Percentiles rank a stretch among this genome's conserved stretches.
These are phyloP conservation scores for Kryptopterus vitreolus DNA, from an alignment of 2,797 vertebrate genomes.

Conservation along the genomic window DNA sequence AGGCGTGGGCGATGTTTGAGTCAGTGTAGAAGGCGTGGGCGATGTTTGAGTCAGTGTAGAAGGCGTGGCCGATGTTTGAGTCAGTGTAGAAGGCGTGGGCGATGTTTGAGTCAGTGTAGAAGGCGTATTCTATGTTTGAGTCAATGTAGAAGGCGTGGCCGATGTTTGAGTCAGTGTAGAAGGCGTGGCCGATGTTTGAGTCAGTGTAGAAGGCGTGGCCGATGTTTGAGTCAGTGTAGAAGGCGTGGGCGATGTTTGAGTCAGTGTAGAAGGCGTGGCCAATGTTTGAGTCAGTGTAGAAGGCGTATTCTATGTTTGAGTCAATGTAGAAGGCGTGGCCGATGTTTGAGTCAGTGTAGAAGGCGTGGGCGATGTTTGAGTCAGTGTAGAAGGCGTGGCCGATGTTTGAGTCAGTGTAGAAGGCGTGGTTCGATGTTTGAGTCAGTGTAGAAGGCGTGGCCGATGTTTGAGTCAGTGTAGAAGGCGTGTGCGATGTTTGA, in stretches of 20 bases:
- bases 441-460: background rate
- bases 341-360: too few species aligned
- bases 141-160: background rate
- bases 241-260: background rate
- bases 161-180: too few species aligned
- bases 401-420: background rate
- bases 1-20: too few species aligned
- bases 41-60: too few species aligned
- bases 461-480: too few species aligned
- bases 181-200: too few species aligned
- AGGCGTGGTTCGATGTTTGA: background rate
- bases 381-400: background rate
- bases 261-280: background rate
- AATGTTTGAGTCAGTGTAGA: too few species aligned
- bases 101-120: background rate
- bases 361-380: too few species aligned
- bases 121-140: background rate
- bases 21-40: background rate
- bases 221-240: background rate
- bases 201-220: too few species aligned
- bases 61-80: too few species aligned
- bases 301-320: too few species aligned
- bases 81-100: background rate
- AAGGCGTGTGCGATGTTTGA: too few species aligned
- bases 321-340: background rate